Evolutionary conservation across 2,888 invertebrate genomes (phyloP).

Genomic region (Bellardia pandia): DNA sequence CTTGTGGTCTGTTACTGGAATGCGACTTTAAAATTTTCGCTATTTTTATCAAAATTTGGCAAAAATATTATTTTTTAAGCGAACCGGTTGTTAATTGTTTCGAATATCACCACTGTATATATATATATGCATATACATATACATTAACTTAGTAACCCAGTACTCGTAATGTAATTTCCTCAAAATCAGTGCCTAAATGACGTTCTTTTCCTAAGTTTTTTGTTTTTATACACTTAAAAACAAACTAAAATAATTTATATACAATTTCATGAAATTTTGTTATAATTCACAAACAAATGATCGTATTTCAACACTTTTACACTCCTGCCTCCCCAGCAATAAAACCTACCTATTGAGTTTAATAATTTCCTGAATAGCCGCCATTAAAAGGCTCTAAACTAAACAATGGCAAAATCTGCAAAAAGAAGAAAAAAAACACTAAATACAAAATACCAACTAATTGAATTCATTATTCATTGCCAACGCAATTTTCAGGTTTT

Average conservation of each 20-base stretch:
- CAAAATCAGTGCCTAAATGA: neutral
- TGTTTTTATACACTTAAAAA: constrained; percentile 1
- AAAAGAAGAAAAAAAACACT: neutral
- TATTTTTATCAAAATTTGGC: no score
- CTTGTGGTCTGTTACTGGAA: no score
- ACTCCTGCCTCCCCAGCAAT: constrained; percentile 1
- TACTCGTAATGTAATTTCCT: neutral
- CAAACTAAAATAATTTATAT: neutral
- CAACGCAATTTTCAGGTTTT: constrained; percentile 69
- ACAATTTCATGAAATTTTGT: constrained; percentile 36
- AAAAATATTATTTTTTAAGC: no score
- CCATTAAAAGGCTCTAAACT: constrained; percentile 41
- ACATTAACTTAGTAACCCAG: neutral
- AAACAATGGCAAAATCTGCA: constrained; percentile 50
- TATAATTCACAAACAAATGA: constrained; percentile 48
- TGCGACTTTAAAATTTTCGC: no score
- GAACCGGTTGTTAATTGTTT: no score
- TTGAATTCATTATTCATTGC: constrained; percentile 75
- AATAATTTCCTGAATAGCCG: constrained; percentile 51
- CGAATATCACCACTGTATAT: no score
- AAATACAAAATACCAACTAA: constrained; percentile 69
- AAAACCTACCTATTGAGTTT: constrained; percentile 22
- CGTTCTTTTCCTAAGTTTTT: constrained; percentile 22
- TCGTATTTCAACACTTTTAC: constrained; percentile 55
- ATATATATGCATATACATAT: no score